A percentile compares a stretch with the other conserved stretches of the same genome.
phyloP scores from a whole-genome alignment of 2,113 vertebrate species.

The Tragelaphus imberbis region DNA sequence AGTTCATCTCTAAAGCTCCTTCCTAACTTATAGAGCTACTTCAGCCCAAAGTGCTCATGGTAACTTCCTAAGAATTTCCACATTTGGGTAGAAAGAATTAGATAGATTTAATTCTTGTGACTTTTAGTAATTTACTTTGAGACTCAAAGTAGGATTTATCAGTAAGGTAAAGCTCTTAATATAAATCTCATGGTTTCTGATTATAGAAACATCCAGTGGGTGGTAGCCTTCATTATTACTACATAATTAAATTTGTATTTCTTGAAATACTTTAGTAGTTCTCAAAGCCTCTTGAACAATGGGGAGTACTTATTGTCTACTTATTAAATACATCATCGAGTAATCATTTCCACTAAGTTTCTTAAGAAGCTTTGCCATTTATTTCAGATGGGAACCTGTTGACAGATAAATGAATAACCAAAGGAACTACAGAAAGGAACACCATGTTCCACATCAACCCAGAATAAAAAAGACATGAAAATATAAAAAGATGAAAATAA shows the following conservation, averaged over 20 bases:
- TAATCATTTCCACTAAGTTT: conserved; percentile 13
- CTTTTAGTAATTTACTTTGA: background rate
- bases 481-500: background rate
- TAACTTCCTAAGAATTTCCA: background rate
- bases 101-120: background rate
- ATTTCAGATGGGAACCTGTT: background rate
- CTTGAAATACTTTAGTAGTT: background rate
- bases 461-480: background rate
- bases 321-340: background rate
- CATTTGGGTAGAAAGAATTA: background rate
- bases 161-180: background rate
- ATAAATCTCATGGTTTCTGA: background rate
- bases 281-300: background rate
- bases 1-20: background rate
- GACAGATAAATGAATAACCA: background rate
- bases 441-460: background rate
- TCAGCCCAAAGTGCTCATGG: background rate
- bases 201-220: background rate
- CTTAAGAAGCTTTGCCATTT: background rate
- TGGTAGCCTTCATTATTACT: background rate
- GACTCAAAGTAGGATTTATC: background rate
- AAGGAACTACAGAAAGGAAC: background rate
- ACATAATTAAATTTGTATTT: background rate
- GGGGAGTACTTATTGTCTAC: background rate
- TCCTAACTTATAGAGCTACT: background rate